A percentile compares a stretch with the other conserved stretches of the same genome.
phyloP scores from a whole-genome alignment of 2,113 vertebrate species.

The Podarcis muralis region DNA sequence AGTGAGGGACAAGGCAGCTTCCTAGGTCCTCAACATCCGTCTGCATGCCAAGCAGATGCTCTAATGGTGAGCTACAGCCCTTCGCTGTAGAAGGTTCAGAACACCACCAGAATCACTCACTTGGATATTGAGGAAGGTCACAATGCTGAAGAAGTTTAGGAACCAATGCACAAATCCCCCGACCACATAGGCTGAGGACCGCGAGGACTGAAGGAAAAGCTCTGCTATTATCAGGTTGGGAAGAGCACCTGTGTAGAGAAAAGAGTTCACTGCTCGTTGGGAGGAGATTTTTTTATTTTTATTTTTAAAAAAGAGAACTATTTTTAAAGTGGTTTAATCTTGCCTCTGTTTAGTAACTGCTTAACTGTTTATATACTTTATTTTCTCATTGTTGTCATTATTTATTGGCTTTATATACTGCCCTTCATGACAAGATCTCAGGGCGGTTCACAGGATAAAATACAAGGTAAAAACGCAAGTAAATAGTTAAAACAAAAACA shows the following conservation, averaged over 20 bases:
- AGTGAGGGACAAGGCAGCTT: background rate
- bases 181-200: conserved; percentile 88
- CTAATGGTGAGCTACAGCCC: too few relatives aligned
- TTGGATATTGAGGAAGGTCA: conserved; percentile 89
- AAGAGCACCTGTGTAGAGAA: conserved; percentile 81
- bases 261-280: background rate
- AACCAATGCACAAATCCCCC: conserved; percentile 92
- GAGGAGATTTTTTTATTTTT: too few relatives aligned
- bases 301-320: background rate
- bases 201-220: conserved; percentile 92
- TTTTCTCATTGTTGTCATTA: too few relatives aligned
- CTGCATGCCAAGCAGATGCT: background rate
- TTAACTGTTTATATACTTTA: too few relatives aligned
- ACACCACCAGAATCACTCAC: conserved; percentile 66
- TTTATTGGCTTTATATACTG: too few relatives aligned
- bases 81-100: too few relatives aligned
- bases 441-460: too few relatives aligned
- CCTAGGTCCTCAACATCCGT: background rate
- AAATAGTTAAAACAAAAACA: too few relatives aligned
- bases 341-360: background rate
- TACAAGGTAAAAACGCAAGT: too few relatives aligned
- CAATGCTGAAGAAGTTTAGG: conserved; percentile 87
- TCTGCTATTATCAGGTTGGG: conserved; percentile 86
- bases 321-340: background rate
- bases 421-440: too few relatives aligned